Base-by-base conservation (phyloP, 2,113 vertebrate species). In the Craseonycteris thonglongyai region DNA sequence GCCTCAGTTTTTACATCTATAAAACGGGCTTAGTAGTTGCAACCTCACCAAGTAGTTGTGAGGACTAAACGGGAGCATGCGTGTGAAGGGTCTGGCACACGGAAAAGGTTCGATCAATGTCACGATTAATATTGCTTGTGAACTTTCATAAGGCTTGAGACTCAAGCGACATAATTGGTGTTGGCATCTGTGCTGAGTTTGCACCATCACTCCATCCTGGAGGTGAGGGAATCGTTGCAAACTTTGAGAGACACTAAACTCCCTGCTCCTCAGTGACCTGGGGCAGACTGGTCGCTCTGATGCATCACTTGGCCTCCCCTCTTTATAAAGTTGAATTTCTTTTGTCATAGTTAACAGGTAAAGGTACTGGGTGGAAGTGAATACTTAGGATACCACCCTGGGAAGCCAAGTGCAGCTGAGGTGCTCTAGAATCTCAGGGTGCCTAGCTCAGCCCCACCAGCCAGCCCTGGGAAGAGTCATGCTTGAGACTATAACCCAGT, bases 1-100 rank as follows among this genome's bases (percentile, higher is more conserved):
- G 38, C 18, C 86, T 91, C 7, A 45, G 54, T 88, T 90, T 87
- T 58, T 82, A 22, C 40, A 38, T 88, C 71, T 71, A 10, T 68
- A 63, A 40, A 87, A 22, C 47, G 28, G 72, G 85, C 7, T 21
- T 49, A 56, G 26, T 7, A 40, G 38, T 16, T 40, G 58, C 24
- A 12, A 16, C 40, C 33, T 81, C 71, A 22, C 9, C 30, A 10
- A 18, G 59, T 18, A 19, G 45, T 8, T 54, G 24, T 88, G 42
- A 51, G 24, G 30, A 83, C 54, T 83, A 35, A 28, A 16, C 61
- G 42, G 22, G 75, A 63, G 38, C 16, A 71, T 2, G 22, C 68
- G 1, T 30, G 26, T 42, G 45, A 56, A 59, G 38, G 28, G n/a
- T 28, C 19, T 75, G 40, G 45, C 6, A 42, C 16, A 18, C 11